Base-by-base conservation (phyloP, 2,113 vertebrate genomes). In the Tamias sibiricus region DNA sequence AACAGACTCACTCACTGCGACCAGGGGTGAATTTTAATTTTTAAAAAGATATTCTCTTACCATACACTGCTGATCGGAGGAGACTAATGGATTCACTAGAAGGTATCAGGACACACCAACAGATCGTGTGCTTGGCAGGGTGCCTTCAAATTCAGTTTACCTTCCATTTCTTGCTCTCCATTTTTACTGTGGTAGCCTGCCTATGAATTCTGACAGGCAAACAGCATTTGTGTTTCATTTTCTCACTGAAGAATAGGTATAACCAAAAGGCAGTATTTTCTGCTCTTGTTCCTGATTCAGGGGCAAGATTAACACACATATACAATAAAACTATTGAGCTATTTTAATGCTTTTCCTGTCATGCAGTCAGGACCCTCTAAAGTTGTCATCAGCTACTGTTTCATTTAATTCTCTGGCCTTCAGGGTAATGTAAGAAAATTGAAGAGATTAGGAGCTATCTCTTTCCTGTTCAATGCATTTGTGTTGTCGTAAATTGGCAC, bases 371-470 rank as follows among this genome's bases (percentile, higher is more conserved):
- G 94, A 97, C 96, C 87, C 96, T 97, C 95, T 98, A 97, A 98
- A 98, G 97, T 98, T 98, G 98, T 98, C 98, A 98, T 96, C 97
- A 96, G 91, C 80, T 96, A 97, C 94, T 97, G 97, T 98, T 98
- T 99, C 98, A 98, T 98, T 99, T 98, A 98, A 99, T 98, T 98
- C 97, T 97, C 97, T 97, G 98, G 97, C 98, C 98, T 98, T 98
- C 98, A 95, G 98, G 98, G 98, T 98, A 98, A 98, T 98, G 96
- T 98, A 98, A 98, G 98, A 98, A 98, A 99, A 98, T 96, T 98
- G 98, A 98, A 98, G 98, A 98, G 96, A 98, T 98, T 98, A 98
- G 97, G 96, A 98, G 97, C 80, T 97, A 90, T 97, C 95, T 98
- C 98, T 98, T 98, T 98, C 97, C 98, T 97, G 87, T 97, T 98